Evolutionary conservation across 2,888 invertebrate genomes (phyloP), one percentile per base, ranked within the genome.

Genomic region (Lithophane socia): DNA sequence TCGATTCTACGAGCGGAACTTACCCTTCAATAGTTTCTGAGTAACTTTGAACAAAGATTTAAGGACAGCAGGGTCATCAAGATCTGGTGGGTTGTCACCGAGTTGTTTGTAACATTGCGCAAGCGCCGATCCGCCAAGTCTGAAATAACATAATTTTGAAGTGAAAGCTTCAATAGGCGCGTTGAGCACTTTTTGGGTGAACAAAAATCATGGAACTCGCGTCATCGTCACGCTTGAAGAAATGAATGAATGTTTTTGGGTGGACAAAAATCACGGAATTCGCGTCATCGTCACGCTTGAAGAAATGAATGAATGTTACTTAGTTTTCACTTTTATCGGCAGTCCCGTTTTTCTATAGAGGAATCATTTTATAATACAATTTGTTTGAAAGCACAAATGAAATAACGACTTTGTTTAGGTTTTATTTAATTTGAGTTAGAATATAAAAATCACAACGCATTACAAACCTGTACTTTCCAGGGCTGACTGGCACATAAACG

Each of bases 51-150:
- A 99, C 0, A 98, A 98, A 71, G 97, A 97, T 75, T 97, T 97
- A 21, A 99, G 97, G 52, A 97, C 91, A 37, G 96, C 92, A 0
- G 98, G 97, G 73, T 98, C 94, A 84, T 98, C 98, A 8, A 99
- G 95, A 95, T 99, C 99, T 0, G 99, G 98, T 52, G 97, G 96
- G 72, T 97, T 97, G 85, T 98, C 97, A 12, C 99, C 99, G 61
- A 99, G 97, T 94, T 99, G 99, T 72, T 97, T 97, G 93, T 98
- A 99, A 86, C 98, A 98, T 92, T 99, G 99, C 0, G 99, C 99
- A 64, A 99, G 94, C 0, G 99, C 98, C 0, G 99, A 98, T 3
- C 99, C 99, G 13, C 99, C 99, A 18, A 99, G 96, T 75, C 99
- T 97, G 88, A 5, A 83, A 85, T 44, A 63, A 68, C 42, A 73